These are phyloP conservation scores for Uria lomvia DNA, from an alignment of 2,113 vertebrate genomes.

Conservation along the genomic window DNA sequence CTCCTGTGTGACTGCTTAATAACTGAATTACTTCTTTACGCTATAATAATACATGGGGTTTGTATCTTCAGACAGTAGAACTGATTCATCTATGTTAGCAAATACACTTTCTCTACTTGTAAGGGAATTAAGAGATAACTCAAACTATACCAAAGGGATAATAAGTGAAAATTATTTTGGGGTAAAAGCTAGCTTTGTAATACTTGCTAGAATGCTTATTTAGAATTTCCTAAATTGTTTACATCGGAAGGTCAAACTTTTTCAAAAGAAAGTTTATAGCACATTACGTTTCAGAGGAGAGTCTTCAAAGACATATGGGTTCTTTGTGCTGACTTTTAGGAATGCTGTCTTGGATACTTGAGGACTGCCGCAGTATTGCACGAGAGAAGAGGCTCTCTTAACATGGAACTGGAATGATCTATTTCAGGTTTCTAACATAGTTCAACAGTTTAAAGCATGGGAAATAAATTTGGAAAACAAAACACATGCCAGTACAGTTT, in stretches of 20 bases:
- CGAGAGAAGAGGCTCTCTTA: neutral
- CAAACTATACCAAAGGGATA: neutral
- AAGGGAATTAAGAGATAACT: neutral
- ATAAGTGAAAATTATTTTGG: neutral
- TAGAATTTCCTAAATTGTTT: neutral
- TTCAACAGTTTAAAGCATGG: neutral
- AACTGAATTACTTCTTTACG: neutral
- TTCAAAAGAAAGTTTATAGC: neutral
- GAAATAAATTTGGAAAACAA: neutral
- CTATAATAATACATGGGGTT: neutral
- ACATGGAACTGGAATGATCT: neutral
- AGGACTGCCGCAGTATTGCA: neutral
- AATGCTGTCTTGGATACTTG: neutral
- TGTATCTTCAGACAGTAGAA: neutral
- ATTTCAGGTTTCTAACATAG: neutral
- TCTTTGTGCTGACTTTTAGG: neutral
- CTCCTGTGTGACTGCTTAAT: neutral
- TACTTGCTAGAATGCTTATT: neutral
- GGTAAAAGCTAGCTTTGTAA: neutral
- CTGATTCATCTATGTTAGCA: neutral
- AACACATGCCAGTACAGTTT: neutral
- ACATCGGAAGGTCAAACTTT: neutral
- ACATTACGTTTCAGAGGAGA: neutral
- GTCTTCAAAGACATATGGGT: neutral
- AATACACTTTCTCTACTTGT: neutral